Evolutionary conservation across 2,888 invertebrate species (phyloP).

Genomic region (Zhuqinia jingwanae): DNA sequence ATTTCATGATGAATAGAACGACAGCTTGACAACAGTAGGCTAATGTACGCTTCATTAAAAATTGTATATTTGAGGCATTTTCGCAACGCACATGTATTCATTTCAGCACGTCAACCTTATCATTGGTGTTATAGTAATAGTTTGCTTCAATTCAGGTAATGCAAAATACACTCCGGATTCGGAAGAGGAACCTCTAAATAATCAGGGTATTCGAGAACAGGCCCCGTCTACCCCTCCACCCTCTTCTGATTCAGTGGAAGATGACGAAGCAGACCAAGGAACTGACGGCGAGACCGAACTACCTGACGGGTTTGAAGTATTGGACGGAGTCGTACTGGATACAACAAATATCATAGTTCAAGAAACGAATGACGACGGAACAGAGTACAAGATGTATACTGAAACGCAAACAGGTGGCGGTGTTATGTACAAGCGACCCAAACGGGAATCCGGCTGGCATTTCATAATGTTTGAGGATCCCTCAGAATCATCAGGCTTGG

Average conservation of each 20-base stretch:
- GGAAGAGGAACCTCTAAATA: background rate
- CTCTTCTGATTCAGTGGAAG: no score
- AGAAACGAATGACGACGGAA: background rate
- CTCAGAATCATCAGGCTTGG: slow-evolving; percentile 26
- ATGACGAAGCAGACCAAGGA: background rate
- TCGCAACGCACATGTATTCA: no score
- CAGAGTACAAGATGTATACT: slow-evolving; percentile 48
- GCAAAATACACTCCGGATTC: background rate
- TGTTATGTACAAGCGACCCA: slow-evolving; percentile 1
- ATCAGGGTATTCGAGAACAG: no score
- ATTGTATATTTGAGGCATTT: no score
- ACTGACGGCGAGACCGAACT: background rate
- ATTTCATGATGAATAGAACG: no score
- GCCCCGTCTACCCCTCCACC: no score
- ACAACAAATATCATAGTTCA: slow-evolving; percentile 53
- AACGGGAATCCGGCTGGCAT: slow-evolving; percentile 50
- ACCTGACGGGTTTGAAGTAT: slow-evolving; percentile 38
- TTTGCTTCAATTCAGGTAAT: background rate
- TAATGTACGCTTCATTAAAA: no score
- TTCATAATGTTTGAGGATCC: slow-evolving; percentile 67
- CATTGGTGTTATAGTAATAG: no score
- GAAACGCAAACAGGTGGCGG: background rate
- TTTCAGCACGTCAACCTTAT: no score
- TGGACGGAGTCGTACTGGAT: slow-evolving; percentile 60
- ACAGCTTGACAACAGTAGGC: no score